A percentile compares a stretch with the other conserved stretches of the same genome.
These are phyloP conservation scores for Zaprionus kolodkinae DNA, from an alignment of 1,140 invertebrate genomes.

Conservation along the genomic window DNA sequence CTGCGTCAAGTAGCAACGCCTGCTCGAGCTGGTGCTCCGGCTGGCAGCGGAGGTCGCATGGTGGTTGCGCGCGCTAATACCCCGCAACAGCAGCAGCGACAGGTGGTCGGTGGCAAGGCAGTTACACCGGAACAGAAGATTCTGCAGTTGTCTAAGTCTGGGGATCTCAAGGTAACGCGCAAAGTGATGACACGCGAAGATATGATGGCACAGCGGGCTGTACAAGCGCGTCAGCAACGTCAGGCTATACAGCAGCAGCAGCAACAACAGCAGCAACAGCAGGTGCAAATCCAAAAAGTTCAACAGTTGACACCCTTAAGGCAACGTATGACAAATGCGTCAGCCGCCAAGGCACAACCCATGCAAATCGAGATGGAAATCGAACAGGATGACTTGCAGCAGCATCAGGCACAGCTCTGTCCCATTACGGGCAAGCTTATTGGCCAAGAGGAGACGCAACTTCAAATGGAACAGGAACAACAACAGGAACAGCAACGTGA, in stretches of 20 bases:
- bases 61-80: constrained; percentile 28
- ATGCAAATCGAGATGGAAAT: constrained; percentile 56
- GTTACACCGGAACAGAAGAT: constrained; percentile 83
- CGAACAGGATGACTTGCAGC: constrained; percentile 59
- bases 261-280: constrained; percentile 52
- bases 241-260: constrained; percentile 45
- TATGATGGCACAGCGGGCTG: constrained; percentile 55
- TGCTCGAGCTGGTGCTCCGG: constrained; percentile 34
- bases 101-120: constrained; percentile 41
- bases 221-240: constrained; percentile 59
- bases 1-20: constrained; percentile 35
- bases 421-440: constrained; percentile 79
- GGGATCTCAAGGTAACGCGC: constrained; percentile 82
- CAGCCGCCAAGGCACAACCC: constrained; percentile 27
- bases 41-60: constrained; percentile 27
- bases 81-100: constrained; percentile 45
- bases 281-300: constrained; percentile 59
- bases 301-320: constrained; percentile 59
- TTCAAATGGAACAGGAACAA: constrained; percentile 81
- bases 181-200: constrained; percentile 80
- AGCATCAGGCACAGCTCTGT: constrained; percentile 74
- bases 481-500: constrained; percentile 74
- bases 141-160: constrained; percentile 77
- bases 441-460: constrained; percentile 76
- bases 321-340: constrained; percentile 25